Base-by-base conservation (phyloP, 2,797 vertebrate species). In the Etheostoma perlongum region DNA sequence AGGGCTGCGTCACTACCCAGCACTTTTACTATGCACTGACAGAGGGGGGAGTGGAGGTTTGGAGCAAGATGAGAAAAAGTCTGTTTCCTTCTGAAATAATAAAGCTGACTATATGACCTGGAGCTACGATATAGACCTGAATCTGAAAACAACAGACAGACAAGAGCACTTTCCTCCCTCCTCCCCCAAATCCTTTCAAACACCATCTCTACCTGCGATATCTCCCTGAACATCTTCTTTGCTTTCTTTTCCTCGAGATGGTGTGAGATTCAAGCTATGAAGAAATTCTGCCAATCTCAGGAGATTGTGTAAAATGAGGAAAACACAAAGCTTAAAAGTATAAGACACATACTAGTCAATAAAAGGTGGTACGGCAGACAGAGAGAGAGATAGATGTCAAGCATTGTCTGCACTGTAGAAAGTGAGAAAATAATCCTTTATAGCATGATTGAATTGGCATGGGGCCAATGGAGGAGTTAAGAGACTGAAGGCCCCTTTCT, bases 71-170 rank as follows among this genome's bases (percentile, higher is more conserved):
- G 72, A 69, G 55, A 46, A 74, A 79, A 78, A 83, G 40, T 60
- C 21, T 27, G 47, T 79, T 85, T 67, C 59, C 53, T 51, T 74
- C 30, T 71, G 54, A 83, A 84, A 82, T 78, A 64, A 84, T 82
- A 82, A 85, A 86, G 82, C 51, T 57, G 70, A 69, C 21, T 25
- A 21, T 74, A 67, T 69, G 66, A 84, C 76, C 65, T 7, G 10
- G 5, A 83, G 76, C 60, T 72, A 65, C 21, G 19, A 82, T 75
- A 61, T 23, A 83, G 76, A 84, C 57, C 69, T 63, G 52, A 73
- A 86, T 91, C 64, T 53, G 49, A 84, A 74, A 72, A 81, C 72
- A 86, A 69, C 1, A 19, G 49, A 75, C 58, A 84, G 82, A 83
- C 61, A 80, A 78, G 47, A 83, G 63, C 71, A 68, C 62, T 84